Evolutionary conservation across 2,113 vertebrate genomes (phyloP).

Genomic region (Miniopterus natalensis): DNA sequence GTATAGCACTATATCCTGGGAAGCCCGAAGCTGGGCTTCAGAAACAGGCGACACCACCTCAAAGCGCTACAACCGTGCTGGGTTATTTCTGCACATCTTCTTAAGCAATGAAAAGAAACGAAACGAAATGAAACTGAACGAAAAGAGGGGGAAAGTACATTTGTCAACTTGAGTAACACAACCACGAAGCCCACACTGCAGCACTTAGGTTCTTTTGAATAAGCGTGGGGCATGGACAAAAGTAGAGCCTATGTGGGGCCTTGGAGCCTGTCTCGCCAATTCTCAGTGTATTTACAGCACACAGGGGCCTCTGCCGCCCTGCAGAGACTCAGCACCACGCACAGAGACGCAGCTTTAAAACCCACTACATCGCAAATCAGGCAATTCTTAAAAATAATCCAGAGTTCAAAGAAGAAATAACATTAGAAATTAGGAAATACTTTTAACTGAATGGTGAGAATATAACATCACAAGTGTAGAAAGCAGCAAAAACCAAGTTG

Average conservation of each 20-base stretch:
- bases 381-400: not conserved
- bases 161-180: not conserved
- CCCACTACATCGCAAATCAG: not conserved
- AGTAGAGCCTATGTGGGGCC: not conserved
- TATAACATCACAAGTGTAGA: not conserved
- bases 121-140: too few species aligned
- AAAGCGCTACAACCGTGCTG: not conserved
- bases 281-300: not conserved
- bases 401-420: not conserved
- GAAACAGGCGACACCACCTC: not conserved
- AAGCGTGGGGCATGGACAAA: not conserved
- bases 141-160: too few species aligned
- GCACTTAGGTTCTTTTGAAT: not conserved
- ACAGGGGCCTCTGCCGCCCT: not conserved
- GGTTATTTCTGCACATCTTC: not conserved
- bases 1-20: not conserved
- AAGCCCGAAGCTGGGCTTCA: not conserved
- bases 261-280: not conserved
- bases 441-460: not conserved
- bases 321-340: not conserved
- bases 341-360: not conserved
- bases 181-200: not conserved
- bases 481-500: not conserved
- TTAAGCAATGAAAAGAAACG: not conserved
- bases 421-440: not conserved